A percentile compares a stretch with the other conserved stretches of the same genome.
Evolutionary conservation across 2,888 invertebrate genomes (phyloP).

Genomic region (Seira ritae): DNA sequence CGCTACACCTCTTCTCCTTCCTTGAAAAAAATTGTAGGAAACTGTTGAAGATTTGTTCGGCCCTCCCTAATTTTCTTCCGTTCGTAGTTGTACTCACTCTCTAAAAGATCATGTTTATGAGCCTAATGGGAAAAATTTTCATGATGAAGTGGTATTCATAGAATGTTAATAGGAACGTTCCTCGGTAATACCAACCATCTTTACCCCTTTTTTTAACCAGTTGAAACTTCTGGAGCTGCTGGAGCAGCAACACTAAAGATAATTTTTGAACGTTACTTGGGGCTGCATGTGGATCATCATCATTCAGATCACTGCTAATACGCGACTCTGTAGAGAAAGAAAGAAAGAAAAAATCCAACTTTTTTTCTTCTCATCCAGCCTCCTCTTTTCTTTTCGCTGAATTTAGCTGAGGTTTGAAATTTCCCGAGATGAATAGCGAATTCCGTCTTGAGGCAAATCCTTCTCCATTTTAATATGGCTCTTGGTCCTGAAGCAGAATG

Average conservation of each 20-base stretch:
- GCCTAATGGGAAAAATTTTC: constrained; percentile 64
- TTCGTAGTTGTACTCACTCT: constrained; percentile 19
- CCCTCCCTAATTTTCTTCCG: constrained; percentile 5
- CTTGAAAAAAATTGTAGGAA: not conserved
- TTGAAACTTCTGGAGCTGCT: constrained; percentile 18
- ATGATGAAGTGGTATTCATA: constrained; percentile 65
- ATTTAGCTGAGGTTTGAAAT: constrained; percentile 36
- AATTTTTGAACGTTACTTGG: not conserved
- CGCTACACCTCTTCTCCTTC: not conserved
- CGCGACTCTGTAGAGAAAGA: not conserved
- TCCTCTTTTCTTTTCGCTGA: too few species aligned
- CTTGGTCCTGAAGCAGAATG: not conserved
- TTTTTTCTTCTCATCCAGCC: constrained; percentile 13
- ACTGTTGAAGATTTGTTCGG: constrained; percentile 1
- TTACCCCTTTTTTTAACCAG: not conserved
- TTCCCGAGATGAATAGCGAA: constrained; percentile 20
- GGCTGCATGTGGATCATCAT: constrained; percentile 19
- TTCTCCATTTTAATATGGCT: not conserved
- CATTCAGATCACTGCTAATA: constrained; percentile 41
- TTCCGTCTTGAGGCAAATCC: not conserved
- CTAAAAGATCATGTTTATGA: constrained; percentile 64
- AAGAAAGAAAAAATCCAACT: constrained; percentile 14
- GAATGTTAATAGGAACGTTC: constrained; percentile 53
- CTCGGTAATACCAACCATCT: too few species aligned
- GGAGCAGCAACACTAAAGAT: not conserved